Percentiles rank a stretch among this genome's conserved stretches.
Conservation (phyloP, 2,113 vertebrate species). For the rat (Rattus norvegicus) region DNA sequence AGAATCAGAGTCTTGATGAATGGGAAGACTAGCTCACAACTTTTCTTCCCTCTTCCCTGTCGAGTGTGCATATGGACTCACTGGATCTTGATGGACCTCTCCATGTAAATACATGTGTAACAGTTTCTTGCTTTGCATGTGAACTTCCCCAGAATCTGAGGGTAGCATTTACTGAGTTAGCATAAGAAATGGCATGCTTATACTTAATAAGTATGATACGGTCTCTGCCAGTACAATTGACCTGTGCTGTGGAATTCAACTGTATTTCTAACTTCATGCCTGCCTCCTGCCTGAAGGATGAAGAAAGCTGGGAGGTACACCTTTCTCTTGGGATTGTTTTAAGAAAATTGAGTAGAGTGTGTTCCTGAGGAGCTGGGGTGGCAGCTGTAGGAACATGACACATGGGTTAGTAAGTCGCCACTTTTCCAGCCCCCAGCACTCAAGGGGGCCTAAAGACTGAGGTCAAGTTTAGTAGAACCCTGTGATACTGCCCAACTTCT, state of each 20-base stretch:
- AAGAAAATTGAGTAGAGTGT: not conserved
- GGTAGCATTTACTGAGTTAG: conserved; percentile 13
- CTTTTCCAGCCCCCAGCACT: no score
- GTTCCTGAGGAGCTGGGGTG: not conserved
- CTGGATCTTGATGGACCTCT: not conserved
- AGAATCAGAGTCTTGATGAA: not conserved
- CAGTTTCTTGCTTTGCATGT: conserved; percentile 19
- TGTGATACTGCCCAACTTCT: rapidly evolving
- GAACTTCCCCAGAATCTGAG: not conserved
- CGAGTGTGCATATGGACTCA: not conserved
- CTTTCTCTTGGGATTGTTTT: not conserved
- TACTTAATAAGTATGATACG: not conserved
- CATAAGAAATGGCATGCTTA: not conserved
- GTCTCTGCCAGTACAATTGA: not conserved
- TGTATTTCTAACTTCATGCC: not conserved
- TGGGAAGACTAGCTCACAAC: not conserved
- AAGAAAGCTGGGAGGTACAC: not conserved
- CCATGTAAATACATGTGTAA: conserved; percentile 19
- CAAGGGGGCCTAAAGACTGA: rapidly evolving
- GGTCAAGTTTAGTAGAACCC: rapidly evolving
- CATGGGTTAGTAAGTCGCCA: not conserved
- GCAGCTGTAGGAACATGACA: not conserved
- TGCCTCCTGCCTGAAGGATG: not conserved
- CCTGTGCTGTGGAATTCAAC: conserved; percentile 47
- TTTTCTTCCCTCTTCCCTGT: not conserved